Base-by-base conservation (phyloP, 2,888 invertebrate genomes). In the Rhagium mordax region DNA sequence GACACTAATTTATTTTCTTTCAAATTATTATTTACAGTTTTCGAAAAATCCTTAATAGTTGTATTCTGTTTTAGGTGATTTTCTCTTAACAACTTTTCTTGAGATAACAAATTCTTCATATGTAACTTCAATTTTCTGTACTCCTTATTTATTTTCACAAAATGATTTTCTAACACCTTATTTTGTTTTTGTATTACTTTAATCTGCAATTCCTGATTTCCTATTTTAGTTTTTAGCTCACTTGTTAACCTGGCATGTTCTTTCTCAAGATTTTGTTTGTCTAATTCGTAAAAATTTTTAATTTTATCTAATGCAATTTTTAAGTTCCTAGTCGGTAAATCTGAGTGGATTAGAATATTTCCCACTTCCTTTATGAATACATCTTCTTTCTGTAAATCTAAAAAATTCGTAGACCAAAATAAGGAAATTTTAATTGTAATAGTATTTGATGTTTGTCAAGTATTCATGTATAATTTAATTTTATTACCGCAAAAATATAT, bases 291-390 rank as follows among this genome's bases (percentile, higher is more conserved):
- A 33, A 77, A 73, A 57, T 55, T 27, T 66, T 81, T 78, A 29
- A 79, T 72, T 49, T 70, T 74, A 33, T 76, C 68, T 2, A 79
- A 62, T 7, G 76, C 8, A 18, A 65, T 24, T 16, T 57, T 70
- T 33, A 79, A 47, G 10, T 60, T 73, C 13, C 70, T 57, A 6
- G 33, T 20, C 20, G 77, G 57, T 51, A 79, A 48, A 57, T 78
- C 70, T 7, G 66, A 67, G 10, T 71, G 53, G 15, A 74, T 66
- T 18, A 81, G 68, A 49, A 77, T 41, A 60, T 65, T 69, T 48
- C 61, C 65, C n/a, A 81, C 33, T 57, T 79, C 74, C 66, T 71
- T 74, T 16, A 79, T 61, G 64, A 79, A 80, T 29, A 77, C 74
- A 47, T 75, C 72, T 76, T 78, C 74, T 61, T 65, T 59, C 5